Evolutionary conservation across 2,113 vertebrate species (phyloP).

Genomic region (Spermophilus dauricus): DNA sequence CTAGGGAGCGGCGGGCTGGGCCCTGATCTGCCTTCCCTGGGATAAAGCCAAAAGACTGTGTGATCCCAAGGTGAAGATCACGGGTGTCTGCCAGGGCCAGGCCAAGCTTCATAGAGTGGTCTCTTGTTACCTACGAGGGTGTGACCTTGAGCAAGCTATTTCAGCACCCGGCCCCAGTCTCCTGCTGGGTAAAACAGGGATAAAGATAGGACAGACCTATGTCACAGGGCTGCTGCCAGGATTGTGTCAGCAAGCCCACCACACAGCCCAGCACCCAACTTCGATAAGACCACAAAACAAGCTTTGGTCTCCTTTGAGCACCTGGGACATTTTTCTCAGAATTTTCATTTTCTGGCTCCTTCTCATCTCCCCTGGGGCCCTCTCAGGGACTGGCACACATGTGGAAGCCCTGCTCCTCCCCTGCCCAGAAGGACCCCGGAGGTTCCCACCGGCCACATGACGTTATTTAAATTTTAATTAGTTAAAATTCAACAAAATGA

Average conservation of each 20-base stretch:
- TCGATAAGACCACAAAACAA: not conserved
- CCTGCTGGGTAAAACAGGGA: not conserved
- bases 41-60: not conserved
- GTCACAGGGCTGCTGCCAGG: not conserved
- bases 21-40: not conserved
- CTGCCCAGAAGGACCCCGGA: not conserved
- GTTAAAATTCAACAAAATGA: slow-evolving; percentile 5
- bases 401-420: not conserved
- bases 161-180: not conserved
- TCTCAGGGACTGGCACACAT: not conserved
- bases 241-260: not conserved
- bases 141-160: not conserved
- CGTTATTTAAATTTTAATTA: not conserved
- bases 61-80: not conserved
- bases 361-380: not conserved
- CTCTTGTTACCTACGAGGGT: not conserved
- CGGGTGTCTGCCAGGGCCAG: not conserved
- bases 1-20: not conserved
- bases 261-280: not conserved
- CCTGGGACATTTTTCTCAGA: too few relatives aligned
- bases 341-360: not conserved
- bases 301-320: not conserved
- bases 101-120: not conserved
- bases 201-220: not conserved
- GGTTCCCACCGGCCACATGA: not conserved